Percentiles rank a stretch among this genome's conserved stretches.
phyloP scores from a whole-genome alignment of 2,888 invertebrate genomes.

The Hymenopus coronatus region DNA sequence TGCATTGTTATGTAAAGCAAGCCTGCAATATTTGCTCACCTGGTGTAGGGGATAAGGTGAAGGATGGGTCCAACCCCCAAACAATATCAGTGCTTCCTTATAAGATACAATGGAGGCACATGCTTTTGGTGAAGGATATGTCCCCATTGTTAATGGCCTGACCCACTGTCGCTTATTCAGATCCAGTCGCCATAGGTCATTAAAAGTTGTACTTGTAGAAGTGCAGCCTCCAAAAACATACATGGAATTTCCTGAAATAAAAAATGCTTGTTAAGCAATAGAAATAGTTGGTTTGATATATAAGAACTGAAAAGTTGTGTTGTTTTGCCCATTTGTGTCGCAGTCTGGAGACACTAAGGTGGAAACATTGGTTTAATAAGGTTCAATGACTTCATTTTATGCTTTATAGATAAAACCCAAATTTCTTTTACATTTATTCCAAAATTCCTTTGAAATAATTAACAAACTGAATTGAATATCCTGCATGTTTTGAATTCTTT shows the following conservation, averaged over 20 bases:
- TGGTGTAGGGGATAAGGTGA: conserved; percentile 81
- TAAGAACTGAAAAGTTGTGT: not conserved
- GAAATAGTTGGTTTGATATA: not conserved
- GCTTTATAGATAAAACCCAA: no score
- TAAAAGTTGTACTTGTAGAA: conserved; percentile 89
- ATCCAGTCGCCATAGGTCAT: conserved; percentile 94
- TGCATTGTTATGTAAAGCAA: no score
- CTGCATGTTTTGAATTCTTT: no score
- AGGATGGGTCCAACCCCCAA: conserved; percentile 95
- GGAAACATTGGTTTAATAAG: no score
- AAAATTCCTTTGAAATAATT: no score
- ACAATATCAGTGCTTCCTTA: conserved; percentile 77
- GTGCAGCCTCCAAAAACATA: conserved; percentile 97
- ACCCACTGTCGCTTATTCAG: conserved; percentile 82
- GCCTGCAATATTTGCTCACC: conserved; percentile 44
- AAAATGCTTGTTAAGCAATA: not conserved
- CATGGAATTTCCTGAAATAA: conserved; percentile 68
- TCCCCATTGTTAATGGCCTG: conserved; percentile 76
- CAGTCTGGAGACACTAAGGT: no score
- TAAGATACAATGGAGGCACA: conserved; percentile 90
- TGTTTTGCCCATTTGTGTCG: not conserved
- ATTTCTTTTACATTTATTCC: no score
- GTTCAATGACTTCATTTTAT: no score
- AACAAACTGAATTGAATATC: no score
- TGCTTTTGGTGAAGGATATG: conserved; percentile 94